Percentiles rank a stretch among this genome's conserved stretches.
These are phyloP conservation scores for Recurvirostra avosetta DNA, from an alignment of 2,113 vertebrate genomes.

Conservation along the genomic window DNA sequence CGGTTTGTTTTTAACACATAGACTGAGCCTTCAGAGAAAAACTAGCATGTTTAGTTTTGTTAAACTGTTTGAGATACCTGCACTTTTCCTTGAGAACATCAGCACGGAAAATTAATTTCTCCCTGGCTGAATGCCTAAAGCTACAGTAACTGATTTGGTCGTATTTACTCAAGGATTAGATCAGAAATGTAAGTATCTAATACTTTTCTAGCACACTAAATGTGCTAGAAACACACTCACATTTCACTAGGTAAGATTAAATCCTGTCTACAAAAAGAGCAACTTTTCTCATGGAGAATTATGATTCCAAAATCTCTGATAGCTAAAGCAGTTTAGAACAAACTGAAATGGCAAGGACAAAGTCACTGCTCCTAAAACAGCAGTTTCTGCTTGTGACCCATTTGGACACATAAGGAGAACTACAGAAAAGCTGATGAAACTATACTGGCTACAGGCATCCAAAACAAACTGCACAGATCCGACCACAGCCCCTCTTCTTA, in stretches of 20 bases:
- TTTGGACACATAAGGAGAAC: not conserved
- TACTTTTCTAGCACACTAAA: not conserved
- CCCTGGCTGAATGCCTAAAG: not conserved
- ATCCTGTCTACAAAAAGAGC: not conserved
- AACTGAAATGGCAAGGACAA: not conserved
- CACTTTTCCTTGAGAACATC: not conserved
- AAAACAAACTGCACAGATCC: not conserved
- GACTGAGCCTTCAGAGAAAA: not conserved
- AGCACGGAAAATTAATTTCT: not conserved
- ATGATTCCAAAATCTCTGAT: not conserved
- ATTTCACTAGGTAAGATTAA: not conserved
- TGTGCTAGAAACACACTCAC: not conserved
- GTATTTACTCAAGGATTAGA: not conserved
- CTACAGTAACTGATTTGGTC: not conserved
- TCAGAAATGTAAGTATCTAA: not conserved
- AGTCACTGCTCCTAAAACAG: not conserved
- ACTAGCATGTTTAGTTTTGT: not conserved
- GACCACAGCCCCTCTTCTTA: not conserved
- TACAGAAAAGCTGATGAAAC: not conserved
- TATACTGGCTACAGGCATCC: rapidly evolving
- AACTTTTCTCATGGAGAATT: not conserved
- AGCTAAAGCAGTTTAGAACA: not conserved
- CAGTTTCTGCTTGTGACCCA: not conserved
- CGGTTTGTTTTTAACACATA: not conserved
- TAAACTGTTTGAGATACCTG: not conserved